Conservation (phyloP, 2,113 vertebrate genomes). For the Stigmatopora nigra region DNA sequence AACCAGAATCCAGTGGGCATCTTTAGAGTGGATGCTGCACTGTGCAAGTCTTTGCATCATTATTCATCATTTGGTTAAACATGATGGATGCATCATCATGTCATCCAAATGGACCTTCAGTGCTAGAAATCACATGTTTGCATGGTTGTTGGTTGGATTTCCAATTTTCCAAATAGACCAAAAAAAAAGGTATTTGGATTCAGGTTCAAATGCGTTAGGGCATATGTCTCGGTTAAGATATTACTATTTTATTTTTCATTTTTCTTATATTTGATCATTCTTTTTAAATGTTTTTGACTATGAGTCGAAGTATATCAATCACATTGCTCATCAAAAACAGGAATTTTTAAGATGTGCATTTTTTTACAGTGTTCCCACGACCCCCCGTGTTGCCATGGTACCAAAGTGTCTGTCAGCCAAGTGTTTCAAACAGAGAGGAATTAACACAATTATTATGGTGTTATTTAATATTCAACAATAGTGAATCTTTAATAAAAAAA, state of each 20-base stretch:
- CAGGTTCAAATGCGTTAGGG: background rate
- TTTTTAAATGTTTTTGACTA: background rate
- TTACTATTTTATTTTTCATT: too few relatives aligned
- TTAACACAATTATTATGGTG: background rate
- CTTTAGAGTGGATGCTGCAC: background rate
- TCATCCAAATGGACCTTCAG: background rate
- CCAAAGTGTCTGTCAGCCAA: background rate
- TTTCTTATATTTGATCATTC: too few relatives aligned
- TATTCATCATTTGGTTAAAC: background rate
- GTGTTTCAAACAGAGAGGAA: background rate
- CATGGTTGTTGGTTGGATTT: background rate
- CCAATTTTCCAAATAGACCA: background rate
- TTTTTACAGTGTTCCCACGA: conserved; percentile 19
- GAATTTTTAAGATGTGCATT: background rate
- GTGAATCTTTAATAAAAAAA: background rate
- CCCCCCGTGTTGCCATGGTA: background rate
- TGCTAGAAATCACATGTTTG: background rate
- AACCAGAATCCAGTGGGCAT: background rate
- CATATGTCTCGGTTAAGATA: too few relatives aligned
- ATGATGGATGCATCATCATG: background rate
- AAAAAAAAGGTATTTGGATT: background rate
- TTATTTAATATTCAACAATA: background rate
- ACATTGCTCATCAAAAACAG: conserved; percentile 18
- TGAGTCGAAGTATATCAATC: conserved; percentile 1
- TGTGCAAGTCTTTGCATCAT: background rate